These are phyloP conservation scores for Heloderma charlesbogerti DNA, from an alignment of 2,113 vertebrate species.

Conservation along the genomic window DNA sequence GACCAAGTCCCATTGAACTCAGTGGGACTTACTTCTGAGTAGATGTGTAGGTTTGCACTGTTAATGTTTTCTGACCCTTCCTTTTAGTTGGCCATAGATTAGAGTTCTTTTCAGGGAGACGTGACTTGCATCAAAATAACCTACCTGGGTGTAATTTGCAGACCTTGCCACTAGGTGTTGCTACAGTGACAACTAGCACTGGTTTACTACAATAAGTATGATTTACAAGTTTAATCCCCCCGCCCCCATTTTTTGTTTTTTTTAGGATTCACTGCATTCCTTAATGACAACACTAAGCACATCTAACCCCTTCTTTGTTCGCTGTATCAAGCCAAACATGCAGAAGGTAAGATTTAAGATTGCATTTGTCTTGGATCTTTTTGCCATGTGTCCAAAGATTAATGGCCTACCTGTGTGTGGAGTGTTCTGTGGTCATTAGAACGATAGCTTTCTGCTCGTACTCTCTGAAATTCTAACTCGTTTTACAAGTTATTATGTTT, in stretches of 20 bases:
- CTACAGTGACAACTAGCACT: slow-evolving; percentile 13
- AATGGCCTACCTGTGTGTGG: not conserved
- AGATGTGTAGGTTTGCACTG: too few relatives aligned
- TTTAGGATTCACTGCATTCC: slow-evolving; percentile 89
- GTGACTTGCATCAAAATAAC: not conserved
- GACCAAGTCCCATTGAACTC: too few relatives aligned
- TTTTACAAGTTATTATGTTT: not conserved
- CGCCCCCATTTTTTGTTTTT: not conserved
- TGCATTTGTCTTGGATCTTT: fast-evolving
- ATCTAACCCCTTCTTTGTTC: slow-evolving; percentile 93
- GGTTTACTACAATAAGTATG: not conserved
- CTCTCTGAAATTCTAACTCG: not conserved
- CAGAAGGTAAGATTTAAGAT: slow-evolving; percentile 86
- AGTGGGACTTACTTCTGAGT: too few relatives aligned
- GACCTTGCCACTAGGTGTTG: slow-evolving; percentile 50
- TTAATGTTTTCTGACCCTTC: not conserved
- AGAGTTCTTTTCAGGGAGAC: not conserved
- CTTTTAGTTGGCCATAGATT: not conserved
- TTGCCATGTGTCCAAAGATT: not conserved
- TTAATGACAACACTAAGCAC: slow-evolving; percentile 93
- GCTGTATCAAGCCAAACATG: slow-evolving; percentile 96
- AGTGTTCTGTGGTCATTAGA: not conserved
- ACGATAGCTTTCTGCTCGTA: not conserved
- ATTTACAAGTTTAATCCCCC: not conserved
- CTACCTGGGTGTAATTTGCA: not conserved